phyloP scores from a whole-genome alignment of 2,113 vertebrate genomes.

The Brienomyrus brachyistius region DNA sequence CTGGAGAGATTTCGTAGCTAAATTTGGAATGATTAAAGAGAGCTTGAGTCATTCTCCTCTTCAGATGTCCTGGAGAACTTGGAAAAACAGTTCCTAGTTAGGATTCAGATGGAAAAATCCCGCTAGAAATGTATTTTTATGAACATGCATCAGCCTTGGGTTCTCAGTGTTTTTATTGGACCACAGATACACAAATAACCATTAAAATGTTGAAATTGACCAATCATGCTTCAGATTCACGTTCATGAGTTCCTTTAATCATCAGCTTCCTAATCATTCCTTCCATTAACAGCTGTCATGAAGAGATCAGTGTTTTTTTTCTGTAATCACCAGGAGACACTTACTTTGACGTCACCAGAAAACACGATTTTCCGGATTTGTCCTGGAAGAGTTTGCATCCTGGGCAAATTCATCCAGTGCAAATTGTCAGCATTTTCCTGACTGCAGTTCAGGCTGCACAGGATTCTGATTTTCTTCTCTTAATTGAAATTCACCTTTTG shows the following conservation, averaged over 20 bases:
- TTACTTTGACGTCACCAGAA: not conserved
- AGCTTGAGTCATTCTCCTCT: not conserved
- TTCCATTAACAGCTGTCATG: not conserved
- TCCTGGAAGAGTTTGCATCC: not conserved
- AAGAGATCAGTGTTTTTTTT: not conserved
- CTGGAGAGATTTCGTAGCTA: not conserved
- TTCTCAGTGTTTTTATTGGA: slow-evolving; percentile 36
- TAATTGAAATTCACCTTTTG: slow-evolving; percentile 5
- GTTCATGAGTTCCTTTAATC: not conserved
- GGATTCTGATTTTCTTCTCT: slow-evolving; percentile 1
- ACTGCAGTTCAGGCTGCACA: not conserved
- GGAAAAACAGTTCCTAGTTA: not conserved
- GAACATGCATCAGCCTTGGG: slow-evolving; percentile 41
- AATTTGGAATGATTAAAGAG: slow-evolving; percentile 1
- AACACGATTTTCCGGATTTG: not conserved
- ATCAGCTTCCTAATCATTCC: not conserved
- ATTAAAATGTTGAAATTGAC: slow-evolving; percentile 12
- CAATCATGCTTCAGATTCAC: not conserved
- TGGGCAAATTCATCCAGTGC: not conserved
- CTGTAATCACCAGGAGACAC: not conserved
- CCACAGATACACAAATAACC: slow-evolving; percentile 40
- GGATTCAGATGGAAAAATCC: slow-evolving; percentile 39
- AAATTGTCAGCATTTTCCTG: not conserved
- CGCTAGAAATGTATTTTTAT: slow-evolving; percentile 47
- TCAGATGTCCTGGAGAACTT: not conserved